These are phyloP conservation scores for Calonectris borealis DNA, from an alignment of 2,113 vertebrate species.

Conservation along the genomic window DNA sequence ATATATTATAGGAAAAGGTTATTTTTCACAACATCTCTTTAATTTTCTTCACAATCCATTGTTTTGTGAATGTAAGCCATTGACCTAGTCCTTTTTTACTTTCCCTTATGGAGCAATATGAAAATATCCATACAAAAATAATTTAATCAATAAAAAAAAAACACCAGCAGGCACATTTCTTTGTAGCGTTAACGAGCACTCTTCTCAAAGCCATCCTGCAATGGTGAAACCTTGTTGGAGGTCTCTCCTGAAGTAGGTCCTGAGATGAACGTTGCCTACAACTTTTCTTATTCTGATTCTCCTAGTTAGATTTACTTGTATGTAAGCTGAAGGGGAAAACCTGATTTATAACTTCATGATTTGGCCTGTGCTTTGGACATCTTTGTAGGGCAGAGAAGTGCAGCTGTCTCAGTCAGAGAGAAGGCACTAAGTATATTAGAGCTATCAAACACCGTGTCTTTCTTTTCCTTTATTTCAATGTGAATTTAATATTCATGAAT, in stretches of 20 bases:
- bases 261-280: background rate
- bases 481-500: constrained; percentile 1
- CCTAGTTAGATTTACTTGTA: background rate
- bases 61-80: background rate
- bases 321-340: background rate
- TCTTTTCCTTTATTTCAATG: background rate
- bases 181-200: rapidly evolving
- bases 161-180: background rate
- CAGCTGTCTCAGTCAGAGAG: background rate
- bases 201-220: background rate
- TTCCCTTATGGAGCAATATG: background rate
- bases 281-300: background rate
- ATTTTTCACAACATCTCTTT: background rate
- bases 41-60: background rate
- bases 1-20: background rate
- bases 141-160: background rate
- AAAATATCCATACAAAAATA: background rate
- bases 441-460: rapidly evolving
- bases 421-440: background rate
- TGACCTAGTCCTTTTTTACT: background rate
- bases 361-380: background rate
- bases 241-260: background rate
- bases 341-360: background rate
- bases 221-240: background rate
- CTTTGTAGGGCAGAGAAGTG: background rate